Evolutionary conservation across 92 coral and sea anemone genomes (phyloP).

Genomic region (Metridium senile): DNA sequence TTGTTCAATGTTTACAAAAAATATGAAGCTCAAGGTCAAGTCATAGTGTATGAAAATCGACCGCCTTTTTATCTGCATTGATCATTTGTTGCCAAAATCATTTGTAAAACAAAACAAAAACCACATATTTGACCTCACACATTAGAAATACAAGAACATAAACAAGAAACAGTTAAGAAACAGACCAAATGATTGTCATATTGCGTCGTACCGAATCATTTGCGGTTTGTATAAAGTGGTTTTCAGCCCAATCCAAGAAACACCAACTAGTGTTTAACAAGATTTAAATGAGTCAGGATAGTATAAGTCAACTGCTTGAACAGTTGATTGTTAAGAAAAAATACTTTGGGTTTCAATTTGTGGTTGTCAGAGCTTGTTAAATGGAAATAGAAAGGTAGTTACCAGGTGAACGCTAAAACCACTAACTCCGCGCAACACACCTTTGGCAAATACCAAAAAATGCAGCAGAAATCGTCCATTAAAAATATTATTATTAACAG

Average conservation of each 20-base stretch:
- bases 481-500: not conserved
- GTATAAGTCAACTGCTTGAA: too few relatives aligned
- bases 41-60: too few relatives aligned
- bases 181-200: not conserved
- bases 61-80: not conserved
- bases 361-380: not conserved
- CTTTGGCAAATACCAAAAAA: constrained; percentile 15
- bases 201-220: too few relatives aligned
- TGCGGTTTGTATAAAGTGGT: not conserved
- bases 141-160: not conserved
- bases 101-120: constrained; percentile 14
- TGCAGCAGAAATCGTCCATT: not conserved
- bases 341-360: constrained; percentile 21
- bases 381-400: constrained; percentile 2
- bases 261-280: too few relatives aligned
- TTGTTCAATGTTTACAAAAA: too few relatives aligned
- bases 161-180: constrained; percentile 14
- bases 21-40: too few relatives aligned
- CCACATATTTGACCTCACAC: not conserved
- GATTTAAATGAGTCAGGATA: too few relatives aligned
- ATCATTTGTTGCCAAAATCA: not conserved
- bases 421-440: constrained; percentile 3
- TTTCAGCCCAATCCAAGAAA: not conserved
- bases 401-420: not conserved
- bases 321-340: not conserved